A percentile compares a stretch with the other conserved stretches of the same genome.
phyloP scores from a whole-genome alignment of 2,797 vertebrate species.

The Enoplosus armatus region DNA sequence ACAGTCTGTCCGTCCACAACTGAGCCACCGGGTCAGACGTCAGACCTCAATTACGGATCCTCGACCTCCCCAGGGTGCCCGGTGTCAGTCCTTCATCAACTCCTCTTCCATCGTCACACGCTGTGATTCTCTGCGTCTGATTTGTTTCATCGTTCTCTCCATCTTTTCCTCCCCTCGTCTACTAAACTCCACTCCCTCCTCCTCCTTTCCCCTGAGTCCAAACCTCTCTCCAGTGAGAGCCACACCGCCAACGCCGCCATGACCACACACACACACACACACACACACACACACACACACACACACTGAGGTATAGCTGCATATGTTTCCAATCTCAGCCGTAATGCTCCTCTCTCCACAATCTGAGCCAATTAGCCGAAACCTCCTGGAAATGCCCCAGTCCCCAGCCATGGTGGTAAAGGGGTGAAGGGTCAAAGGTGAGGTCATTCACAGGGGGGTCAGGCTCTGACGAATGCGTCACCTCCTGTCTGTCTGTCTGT shows the following conservation, averaged over 20 bases:
- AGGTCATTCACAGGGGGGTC: slow-evolving; percentile 38
- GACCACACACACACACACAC: slow-evolving; percentile 31
- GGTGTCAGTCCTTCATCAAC: slow-evolving; percentile 37
- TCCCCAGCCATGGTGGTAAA: slow-evolving; percentile 65
- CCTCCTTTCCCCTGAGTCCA: slow-evolving; percentile 12
- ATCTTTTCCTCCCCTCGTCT: slow-evolving; percentile 14
- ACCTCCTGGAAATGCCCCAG: slow-evolving; percentile 77
- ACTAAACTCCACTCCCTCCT: not conserved
- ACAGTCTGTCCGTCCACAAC: slow-evolving; percentile 49
- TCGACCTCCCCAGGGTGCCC: slow-evolving; percentile 44
- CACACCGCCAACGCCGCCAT: slow-evolving; percentile 7
- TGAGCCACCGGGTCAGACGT: slow-evolving; percentile 38
- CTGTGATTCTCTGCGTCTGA: slow-evolving; percentile 29
- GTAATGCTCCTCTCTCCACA: slow-evolving; percentile 75
- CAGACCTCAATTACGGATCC: slow-evolving; percentile 57
- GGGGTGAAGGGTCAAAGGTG: slow-evolving; percentile 80
- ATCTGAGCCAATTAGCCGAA: slow-evolving; percentile 83
- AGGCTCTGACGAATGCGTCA: slow-evolving; percentile 52
- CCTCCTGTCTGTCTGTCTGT: slow-evolving; percentile 40
- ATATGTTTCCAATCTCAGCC: slow-evolving; percentile 84
- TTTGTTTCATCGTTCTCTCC: slow-evolving; percentile 8
- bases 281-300: slow-evolving; percentile 29
- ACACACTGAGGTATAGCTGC: slow-evolving; percentile 45
- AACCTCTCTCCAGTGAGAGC: slow-evolving; percentile 16
- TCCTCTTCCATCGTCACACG: slow-evolving; percentile 21